phyloP scores from a whole-genome alignment of 2,113 vertebrate species.

The Callorhinus ursinus region DNA sequence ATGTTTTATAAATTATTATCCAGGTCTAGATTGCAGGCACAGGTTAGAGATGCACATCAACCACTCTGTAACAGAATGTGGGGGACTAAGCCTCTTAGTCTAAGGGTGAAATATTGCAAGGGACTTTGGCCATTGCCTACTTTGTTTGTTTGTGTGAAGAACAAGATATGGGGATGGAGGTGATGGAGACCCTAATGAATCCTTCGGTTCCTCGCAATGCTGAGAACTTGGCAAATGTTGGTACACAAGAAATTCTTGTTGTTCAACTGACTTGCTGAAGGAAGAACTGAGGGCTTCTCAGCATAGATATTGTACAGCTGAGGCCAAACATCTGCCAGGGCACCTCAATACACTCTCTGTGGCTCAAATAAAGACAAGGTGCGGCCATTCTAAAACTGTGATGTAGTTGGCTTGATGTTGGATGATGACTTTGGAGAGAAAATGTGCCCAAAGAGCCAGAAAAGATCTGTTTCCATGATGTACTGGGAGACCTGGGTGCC shows the following conservation, averaged over 20 bases:
- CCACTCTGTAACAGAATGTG: not conserved
- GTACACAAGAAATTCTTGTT: not conserved
- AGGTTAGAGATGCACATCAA: not conserved
- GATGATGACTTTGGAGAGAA: not conserved
- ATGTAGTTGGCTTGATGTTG: not conserved
- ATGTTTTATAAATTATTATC: constrained; percentile 27
- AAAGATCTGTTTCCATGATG: not conserved
- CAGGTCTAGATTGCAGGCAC: not conserved
- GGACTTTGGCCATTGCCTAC: not conserved
- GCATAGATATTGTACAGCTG: not conserved
- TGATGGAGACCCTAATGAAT: too few relatives aligned
- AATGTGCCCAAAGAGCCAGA: not conserved
- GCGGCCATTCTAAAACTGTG: not conserved
- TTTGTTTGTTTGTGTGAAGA: not conserved
- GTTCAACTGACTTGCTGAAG: not conserved
- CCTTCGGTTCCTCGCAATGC: not conserved
- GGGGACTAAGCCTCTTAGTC: not conserved
- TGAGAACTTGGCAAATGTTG: not conserved
- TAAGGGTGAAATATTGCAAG: not conserved
- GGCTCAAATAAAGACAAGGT: not conserved
- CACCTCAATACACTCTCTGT: not conserved
- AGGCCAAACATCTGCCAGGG: not conserved
- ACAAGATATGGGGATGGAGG: not conserved
- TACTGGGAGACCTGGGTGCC: not conserved
- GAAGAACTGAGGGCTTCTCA: not conserved